A percentile compares a stretch with the other conserved stretches of the same genome.
phyloP scores from a whole-genome alignment of 1,140 invertebrate species.

The Zophobas atratus region DNA sequence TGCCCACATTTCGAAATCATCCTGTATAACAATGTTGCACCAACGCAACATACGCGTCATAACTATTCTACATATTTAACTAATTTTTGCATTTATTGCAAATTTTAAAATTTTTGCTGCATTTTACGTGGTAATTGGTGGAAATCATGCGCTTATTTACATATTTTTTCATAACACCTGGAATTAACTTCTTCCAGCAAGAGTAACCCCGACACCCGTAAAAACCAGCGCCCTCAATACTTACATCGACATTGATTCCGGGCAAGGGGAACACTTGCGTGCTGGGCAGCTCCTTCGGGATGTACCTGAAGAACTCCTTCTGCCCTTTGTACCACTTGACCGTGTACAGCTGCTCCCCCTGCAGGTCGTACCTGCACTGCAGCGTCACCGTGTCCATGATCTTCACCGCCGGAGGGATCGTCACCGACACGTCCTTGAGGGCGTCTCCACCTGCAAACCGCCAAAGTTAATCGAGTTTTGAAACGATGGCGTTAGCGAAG shows the following conservation, averaged over 20 bases:
- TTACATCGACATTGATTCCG: conserved; percentile 81
- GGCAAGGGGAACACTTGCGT: conserved; percentile 77
- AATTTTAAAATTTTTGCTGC: no score
- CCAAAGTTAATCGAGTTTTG: conserved; percentile 30
- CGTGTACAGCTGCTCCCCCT: conserved; percentile 82
- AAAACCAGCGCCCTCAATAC: conserved; percentile 63
- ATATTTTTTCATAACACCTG: no score
- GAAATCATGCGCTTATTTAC: no score
- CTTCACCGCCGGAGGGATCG: conserved; percentile 80
- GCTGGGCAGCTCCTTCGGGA: conserved; percentile 81
- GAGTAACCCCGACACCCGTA: no score
- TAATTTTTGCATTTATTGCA: no score
- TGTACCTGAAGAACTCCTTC: conserved; percentile 84
- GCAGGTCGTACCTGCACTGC: conserved; percentile 85
- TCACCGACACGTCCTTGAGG: conserved; percentile 80
- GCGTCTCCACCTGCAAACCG: conserved; percentile 73
- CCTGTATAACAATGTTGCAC: no score
- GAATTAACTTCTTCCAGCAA: no score
- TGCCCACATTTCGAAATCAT: no score
- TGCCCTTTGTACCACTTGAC: conserved; percentile 89
- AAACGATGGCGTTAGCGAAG: conserved; percentile 22
- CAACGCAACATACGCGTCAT: no score
- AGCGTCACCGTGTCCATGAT: conserved; percentile 81
- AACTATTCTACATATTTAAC: no score
- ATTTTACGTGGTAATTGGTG: no score